phyloP scores from a whole-genome alignment of 92 coral and sea anemone species.

The Parazoanthus swiftii region DNA sequence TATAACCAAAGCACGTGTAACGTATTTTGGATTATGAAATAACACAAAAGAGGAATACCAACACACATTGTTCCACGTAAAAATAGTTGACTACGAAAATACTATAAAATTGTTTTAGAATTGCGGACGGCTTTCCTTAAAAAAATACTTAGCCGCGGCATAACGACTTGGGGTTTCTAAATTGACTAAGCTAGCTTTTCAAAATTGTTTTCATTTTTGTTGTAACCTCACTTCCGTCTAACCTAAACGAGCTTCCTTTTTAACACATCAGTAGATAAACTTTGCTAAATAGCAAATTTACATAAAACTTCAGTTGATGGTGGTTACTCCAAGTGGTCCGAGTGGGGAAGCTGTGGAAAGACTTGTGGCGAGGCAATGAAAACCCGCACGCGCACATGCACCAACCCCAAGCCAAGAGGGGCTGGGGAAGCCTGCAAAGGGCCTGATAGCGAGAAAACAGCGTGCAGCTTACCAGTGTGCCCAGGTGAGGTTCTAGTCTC shows the following conservation, averaged over 20 bases:
- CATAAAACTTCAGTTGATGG: conserved; percentile 14
- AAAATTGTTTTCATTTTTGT: too few relatives aligned
- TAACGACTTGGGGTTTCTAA: too few relatives aligned
- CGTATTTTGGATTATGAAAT: background rate
- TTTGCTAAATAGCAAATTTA: background rate
- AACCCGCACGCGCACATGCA: conserved; percentile 17
- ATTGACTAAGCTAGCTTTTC: too few relatives aligned
- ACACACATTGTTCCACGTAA: too few relatives aligned
- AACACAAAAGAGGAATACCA: too few relatives aligned
- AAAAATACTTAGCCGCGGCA: too few relatives aligned
- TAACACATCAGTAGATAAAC: too few relatives aligned
- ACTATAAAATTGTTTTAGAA: too few relatives aligned
- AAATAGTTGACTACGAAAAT: too few relatives aligned
- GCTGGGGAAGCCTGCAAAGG: conserved; percentile 33
- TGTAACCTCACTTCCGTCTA: too few relatives aligned
- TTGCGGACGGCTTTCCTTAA: too few relatives aligned
- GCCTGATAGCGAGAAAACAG: conserved; percentile 13
- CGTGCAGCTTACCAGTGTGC: conserved; percentile 15
- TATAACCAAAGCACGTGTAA: background rate
- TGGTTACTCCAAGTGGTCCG: conserved; percentile 35
- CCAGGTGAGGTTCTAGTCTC: conserved; percentile 4
- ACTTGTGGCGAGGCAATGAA: conserved; percentile 29
- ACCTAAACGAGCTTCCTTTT: too few relatives aligned
- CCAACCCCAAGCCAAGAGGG: conserved; percentile 25
- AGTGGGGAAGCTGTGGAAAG: conserved; percentile 30